Base-by-base conservation (phyloP, 2,888 invertebrate genomes). In the Nephrotoma guestfalica region DNA sequence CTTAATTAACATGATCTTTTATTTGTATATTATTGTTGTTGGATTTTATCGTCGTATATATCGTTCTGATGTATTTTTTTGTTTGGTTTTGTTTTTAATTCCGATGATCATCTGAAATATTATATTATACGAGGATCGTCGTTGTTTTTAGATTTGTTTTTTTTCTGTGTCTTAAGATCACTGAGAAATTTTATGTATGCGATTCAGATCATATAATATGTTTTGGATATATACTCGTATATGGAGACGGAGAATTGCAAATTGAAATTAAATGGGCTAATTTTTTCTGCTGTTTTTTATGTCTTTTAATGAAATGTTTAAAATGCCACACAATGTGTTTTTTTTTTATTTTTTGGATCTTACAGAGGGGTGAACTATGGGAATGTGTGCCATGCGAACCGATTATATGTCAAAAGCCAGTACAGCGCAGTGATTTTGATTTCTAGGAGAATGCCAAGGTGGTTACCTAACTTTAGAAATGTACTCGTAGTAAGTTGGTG, bases 1-100 rank as follows among this genome's bases (percentile, higher is more conserved):
- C 85, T 85, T 85, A 85, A 85, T 85, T 85, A 85, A 43, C 85
- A 85, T 85, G 85, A 85, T 71, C 18, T 71, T 71, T 30, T 71
- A 71, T 71, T 30, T 13, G 47, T 47, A 84, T 7, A 84, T 41
- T 84, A 47, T 84, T 41, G 42, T 41, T 84, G 84, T 84, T 41
- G 84, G n/a, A 84, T 84, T 84, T 84, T 84, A 41, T 84, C 42
- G 41, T 84, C 84, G 84, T 84, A 30, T 30, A 43, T 43, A 30
- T 71, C 71, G 71, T 71, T 71, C 71, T 71, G 71, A 71, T 71
- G 71, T 71, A 30, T 71, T 71, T 71, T 57, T 71, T 30, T 71
- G 18, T 30, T 30, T 57, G 6, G 5, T 18, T 57, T 57, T n/a
- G 6, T 15, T 57, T 71, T 71, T 71, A 71, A 71, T 71, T 71